Conservation (phyloP, 2,113 vertebrate genomes). For the Kryptolebias marmoratus region DNA sequence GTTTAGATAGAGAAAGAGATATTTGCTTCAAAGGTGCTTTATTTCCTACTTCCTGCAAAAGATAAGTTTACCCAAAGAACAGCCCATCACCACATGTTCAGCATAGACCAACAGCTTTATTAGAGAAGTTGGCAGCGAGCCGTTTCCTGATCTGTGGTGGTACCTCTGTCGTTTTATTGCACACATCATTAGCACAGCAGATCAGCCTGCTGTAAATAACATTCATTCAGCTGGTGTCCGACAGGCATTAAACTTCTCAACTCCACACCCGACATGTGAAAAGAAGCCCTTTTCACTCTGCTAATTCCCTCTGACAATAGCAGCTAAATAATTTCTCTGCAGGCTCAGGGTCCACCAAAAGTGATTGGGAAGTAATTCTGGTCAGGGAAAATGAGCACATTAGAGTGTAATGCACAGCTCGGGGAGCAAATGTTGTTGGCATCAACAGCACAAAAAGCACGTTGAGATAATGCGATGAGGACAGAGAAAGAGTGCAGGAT, state of each 20-base stretch:
- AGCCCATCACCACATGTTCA: neutral
- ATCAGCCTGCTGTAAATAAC: constrained; percentile 65
- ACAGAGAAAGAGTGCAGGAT: neutral
- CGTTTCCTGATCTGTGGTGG: constrained; percentile 32
- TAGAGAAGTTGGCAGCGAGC: constrained; percentile 40
- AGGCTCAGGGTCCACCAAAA: constrained; percentile 61
- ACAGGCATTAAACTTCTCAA: constrained; percentile 36
- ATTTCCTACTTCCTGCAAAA: neutral
- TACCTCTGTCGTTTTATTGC: constrained; percentile 50
- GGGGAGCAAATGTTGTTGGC: constrained; percentile 67
- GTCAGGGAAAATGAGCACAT: constrained; percentile 68
- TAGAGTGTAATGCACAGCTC: constrained; percentile 62
- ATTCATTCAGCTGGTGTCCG: constrained; percentile 56
- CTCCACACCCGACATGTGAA: constrained; percentile 6
- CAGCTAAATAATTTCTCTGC: constrained; percentile 69
- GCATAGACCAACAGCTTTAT: constrained; percentile 23
- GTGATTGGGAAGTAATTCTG: constrained; percentile 65
- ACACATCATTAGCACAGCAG: constrained; percentile 62
- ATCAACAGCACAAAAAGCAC: constrained; percentile 55
- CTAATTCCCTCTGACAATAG: constrained; percentile 67
- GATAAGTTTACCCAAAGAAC: neutral
- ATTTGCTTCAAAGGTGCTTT: neutral
- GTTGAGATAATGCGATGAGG: constrained; percentile 58
- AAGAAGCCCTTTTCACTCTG: constrained; percentile 46
- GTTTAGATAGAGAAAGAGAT: neutral